Evolutionary conservation across 64 coral and sea anemone species (phyloP), one percentile per base, ranked within the genome.

Genomic region (Acropora tenuis): DNA sequence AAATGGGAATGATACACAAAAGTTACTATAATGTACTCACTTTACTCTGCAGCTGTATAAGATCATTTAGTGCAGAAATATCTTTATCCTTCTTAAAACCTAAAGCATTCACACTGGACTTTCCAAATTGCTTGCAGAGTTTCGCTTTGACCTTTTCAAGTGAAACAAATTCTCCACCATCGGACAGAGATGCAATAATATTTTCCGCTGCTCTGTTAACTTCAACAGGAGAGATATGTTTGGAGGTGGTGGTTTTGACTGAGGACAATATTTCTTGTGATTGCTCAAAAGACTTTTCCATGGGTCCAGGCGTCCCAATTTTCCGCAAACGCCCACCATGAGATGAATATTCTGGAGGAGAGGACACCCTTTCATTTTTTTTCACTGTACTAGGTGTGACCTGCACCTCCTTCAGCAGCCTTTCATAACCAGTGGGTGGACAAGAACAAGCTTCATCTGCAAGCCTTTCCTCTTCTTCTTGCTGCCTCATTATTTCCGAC

Each of bases 31-130:
- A 55, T 55, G 10, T 57, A 76, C 86, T 65, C 89, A 96, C 94
- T 88, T 96, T 96, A 43, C 74, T 82, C 20, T 93, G 91, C 17
- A 96, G 75, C 75, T 92, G 82, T 0, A 86, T 89, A 10, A 96
- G 69, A 41, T 96, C 91, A 61, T 82, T 86, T 16, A 96, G 91
- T 8, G 79, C 60, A 44, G 59, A 20, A 48, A 96, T 96, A 4
- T 93, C 78, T 2, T 74, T 74, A 77, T 96, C 94, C 10, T 73
- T 90, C 50, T 42, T 73, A 44, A 79, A 80, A 9, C 90, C 90
- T 42, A 96, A 47, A 10, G 58, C 76, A 75, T 15, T 90, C 30
- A 96, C 49, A 60, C 46, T 90, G 77, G 42, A 74, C 13, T 93
- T 71, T 74, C 90, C 87, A 96, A 93, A 87, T 55, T 84, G 86